A percentile compares a stretch with the other conserved stretches of the same genome.
phyloP scores from a whole-genome alignment of 2,888 invertebrate genomes.

The Cenopis cana region DNA sequence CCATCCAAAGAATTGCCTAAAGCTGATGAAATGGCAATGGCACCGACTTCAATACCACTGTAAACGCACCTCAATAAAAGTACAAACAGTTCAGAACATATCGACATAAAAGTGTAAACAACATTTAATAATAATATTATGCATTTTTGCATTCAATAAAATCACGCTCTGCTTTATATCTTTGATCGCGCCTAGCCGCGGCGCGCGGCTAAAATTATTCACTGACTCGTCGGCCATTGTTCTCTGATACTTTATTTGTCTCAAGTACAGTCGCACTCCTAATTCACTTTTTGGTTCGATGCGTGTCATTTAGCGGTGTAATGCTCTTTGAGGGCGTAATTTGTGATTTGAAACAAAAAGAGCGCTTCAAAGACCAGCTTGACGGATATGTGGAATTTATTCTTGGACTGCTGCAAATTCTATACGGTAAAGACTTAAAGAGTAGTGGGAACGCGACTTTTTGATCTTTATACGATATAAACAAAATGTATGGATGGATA shows the following conservation, averaged over 20 bases:
- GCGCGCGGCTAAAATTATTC: conserved; percentile 81
- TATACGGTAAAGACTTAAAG: not conserved
- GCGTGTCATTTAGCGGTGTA: conserved; percentile 71
- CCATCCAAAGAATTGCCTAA: too few relatives aligned
- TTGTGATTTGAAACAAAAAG: conserved; percentile 72
- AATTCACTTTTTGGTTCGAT: conserved; percentile 71
- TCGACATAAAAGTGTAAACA: too few relatives aligned
- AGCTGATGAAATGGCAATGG: too few relatives aligned
- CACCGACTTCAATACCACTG: too few relatives aligned
- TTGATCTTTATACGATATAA: too few relatives aligned
- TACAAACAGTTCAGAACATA: too few relatives aligned
- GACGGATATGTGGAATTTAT: conserved; percentile 32
- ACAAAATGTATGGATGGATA: too few relatives aligned
- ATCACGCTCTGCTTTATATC: conserved; percentile 50
- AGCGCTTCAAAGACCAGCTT: conserved; percentile 59
- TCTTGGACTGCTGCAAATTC: conserved; percentile 19
- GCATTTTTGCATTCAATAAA: conserved; percentile 10
- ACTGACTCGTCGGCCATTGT: conserved; percentile 79
- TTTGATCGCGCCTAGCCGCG: conserved; percentile 57
- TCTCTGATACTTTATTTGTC: conserved; percentile 82
- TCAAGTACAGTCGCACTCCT: conserved; percentile 51
- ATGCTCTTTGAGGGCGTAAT: conserved; percentile 70
- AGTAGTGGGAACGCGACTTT: too few relatives aligned
- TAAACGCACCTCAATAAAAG: too few relatives aligned
- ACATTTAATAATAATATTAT: not conserved